A percentile compares a stretch with the other conserved stretches of the same genome.
Evolutionary conservation across 1,140 invertebrate genomes (phyloP).

Genomic region (Coptotermes formosanus): DNA sequence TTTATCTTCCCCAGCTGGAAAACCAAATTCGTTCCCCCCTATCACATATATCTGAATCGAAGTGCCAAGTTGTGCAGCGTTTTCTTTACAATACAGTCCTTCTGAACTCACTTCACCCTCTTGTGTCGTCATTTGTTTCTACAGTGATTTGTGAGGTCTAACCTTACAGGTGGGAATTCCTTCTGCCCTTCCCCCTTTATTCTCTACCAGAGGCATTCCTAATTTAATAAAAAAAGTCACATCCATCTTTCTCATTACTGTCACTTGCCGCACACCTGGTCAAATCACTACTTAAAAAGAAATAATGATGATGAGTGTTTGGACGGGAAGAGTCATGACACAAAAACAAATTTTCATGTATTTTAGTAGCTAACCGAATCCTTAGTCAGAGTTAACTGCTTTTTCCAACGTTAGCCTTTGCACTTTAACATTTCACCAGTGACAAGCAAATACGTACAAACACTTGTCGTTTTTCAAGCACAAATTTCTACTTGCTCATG

Average conservation of each 20-base stretch:
- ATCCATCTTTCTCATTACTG: constrained; percentile 6
- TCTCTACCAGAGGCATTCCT: not conserved
- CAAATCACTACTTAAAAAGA: not conserved
- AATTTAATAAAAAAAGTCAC: constrained; percentile 1
- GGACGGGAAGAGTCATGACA: not conserved
- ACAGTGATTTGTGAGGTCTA: constrained; percentile 7
- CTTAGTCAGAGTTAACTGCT: not conserved
- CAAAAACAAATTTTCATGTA: not conserved
- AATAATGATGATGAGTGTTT: constrained; percentile 15
- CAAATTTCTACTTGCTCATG: not conserved
- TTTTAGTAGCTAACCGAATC: not conserved
- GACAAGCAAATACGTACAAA: not conserved
- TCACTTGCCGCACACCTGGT: constrained; percentile 11
- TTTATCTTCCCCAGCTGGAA: not conserved
- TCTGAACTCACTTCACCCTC: too few species aligned
- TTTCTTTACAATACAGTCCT: not conserved
- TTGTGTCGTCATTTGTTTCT: not conserved
- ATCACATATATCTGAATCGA: not conserved
- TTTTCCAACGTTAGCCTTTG: not conserved
- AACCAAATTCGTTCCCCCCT: not conserved
- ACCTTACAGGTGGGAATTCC: not conserved
- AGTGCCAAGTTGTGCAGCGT: not conserved
- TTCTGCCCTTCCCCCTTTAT: not conserved
- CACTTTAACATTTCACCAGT: not conserved
- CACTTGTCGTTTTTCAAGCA: not conserved